Percentiles rank a stretch among this genome's conserved stretches.
These are phyloP conservation scores for Alsophila aescularia DNA, from an alignment of 2,888 invertebrate species.

Conservation along the genomic window DNA sequence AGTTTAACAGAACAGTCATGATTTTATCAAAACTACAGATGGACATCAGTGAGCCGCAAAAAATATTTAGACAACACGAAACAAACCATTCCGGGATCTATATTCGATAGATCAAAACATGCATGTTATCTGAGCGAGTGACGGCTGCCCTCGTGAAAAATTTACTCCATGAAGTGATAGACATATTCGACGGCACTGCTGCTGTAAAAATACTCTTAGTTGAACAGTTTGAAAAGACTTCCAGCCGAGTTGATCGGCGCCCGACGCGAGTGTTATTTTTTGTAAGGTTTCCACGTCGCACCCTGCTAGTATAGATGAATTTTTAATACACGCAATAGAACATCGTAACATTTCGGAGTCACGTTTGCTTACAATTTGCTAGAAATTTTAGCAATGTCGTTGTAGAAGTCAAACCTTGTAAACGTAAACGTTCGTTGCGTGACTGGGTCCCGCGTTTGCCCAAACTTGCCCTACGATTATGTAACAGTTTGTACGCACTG, in stretches of 20 bases:
- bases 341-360: conserved; percentile 39
- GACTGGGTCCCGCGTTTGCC: conserved; percentile 49
- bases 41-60: conserved; percentile 20
- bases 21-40: conserved; percentile 15
- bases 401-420: conserved; percentile 44
- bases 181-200: conserved; percentile 33
- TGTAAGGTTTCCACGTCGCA: conserved; percentile 40
- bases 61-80: conserved; percentile 35
- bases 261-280: conserved; percentile 47
- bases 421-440: conserved; percentile 61
- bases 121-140: conserved; percentile 51
- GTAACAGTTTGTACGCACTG: conserved; percentile 5
- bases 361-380: conserved; percentile 59
- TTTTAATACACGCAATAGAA: conserved; percentile 38
- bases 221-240: conserved; percentile 63
- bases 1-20: not conserved
- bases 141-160: conserved; percentile 64
- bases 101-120: conserved; percentile 50
- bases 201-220: conserved; percentile 53
- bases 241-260: conserved; percentile 49
- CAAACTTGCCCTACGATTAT: conserved; percentile 12
- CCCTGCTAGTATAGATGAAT: conserved; percentile 44
- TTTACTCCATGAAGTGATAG: conserved; percentile 56
- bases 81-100: conserved; percentile 33
- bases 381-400: conserved; percentile 47